Base-by-base conservation (phyloP, 2,113 vertebrate genomes). In the Clinocottus analis region DNA sequence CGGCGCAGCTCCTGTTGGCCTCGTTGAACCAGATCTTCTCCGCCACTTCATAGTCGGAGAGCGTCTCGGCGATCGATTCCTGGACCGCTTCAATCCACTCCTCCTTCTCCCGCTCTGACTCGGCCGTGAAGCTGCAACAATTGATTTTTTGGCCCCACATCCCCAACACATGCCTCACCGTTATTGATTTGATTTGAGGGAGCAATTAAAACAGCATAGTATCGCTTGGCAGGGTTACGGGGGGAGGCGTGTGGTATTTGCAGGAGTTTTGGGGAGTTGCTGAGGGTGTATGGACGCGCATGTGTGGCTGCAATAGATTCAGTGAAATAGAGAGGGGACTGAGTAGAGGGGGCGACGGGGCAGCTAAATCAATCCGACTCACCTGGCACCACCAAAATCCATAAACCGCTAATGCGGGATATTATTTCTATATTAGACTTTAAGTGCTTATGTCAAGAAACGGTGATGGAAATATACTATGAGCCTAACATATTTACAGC, bases 11-110 rank as follows among this genome's bases (percentile, higher is more conserved):
- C 90, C 96, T 93, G 93, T 99, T 99, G 84, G 97, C 96, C 76
- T 97, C 94, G 88, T 98, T 99, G 95, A 97, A 97, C 98, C 98
- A 99, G 93, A 99, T 97, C 96, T 99, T 99, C 94, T 99, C 97
- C 4, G 97, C 97, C 93, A 99, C 98, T 96, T 99, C 98, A 73
- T 98, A 99, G 96, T 99, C 97, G 89, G 96, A 99, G 79, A 99
- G 96, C 49, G 97, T 97, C 94, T 99, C 98, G 10, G 96, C 96
- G 72, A 99, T 99, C 5, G 97, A 97, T 94, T 99, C 97, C 83
- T 97, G 96, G 84, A 99, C 93, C 58, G 96, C 96, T 95, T 98
- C 97, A 90, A 97, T 96, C 98, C 97, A 99, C 85, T 97, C 96
- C 80, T 96, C 95, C 89, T 97, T 98, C 95, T 99, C 97, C 89